These are phyloP conservation scores for Riptortus pedestris DNA, from an alignment of 1,140 invertebrate genomes.

Conservation along the genomic window DNA sequence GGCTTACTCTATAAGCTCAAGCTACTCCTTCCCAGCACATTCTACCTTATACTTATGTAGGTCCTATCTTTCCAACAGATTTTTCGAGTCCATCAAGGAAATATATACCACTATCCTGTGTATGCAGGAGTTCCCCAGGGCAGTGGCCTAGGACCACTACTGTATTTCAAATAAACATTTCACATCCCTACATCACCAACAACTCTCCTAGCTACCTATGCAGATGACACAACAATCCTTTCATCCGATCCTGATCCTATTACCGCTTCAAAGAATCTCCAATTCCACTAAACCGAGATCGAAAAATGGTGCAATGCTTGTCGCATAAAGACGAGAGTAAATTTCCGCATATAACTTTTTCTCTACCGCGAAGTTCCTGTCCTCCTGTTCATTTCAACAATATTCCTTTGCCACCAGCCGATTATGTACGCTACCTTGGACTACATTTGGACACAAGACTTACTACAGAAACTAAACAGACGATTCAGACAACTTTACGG, in stretches of 20 bases:
- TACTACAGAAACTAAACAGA: too few species aligned
- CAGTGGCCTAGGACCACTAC: neutral
- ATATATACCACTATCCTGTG: neutral
- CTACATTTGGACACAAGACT: too few species aligned
- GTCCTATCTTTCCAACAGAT: neutral
- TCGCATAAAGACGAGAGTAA: neutral
- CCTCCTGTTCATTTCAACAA: too few species aligned
- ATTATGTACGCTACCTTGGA: too few species aligned
- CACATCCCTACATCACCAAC: neutral
- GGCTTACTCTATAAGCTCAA: constrained; percentile 36
- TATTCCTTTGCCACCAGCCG: too few species aligned
- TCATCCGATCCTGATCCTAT: neutral
- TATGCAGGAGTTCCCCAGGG: neutral
- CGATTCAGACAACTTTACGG: too few species aligned
- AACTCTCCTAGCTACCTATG: neutral
- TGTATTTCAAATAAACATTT: neutral
- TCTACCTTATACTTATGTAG: constrained; percentile 12
- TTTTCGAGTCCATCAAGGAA: neutral
- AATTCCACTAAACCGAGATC: neutral
- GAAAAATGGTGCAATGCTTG: neutral
- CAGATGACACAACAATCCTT: neutral
- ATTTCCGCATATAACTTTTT: too few species aligned
- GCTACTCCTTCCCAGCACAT: constrained; percentile 4
- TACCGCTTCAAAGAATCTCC: neutral
- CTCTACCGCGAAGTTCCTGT: too few species aligned